These are phyloP conservation scores for Cylas formicarius DNA, from an alignment of 1,140 invertebrate genomes.

Conservation along the genomic window DNA sequence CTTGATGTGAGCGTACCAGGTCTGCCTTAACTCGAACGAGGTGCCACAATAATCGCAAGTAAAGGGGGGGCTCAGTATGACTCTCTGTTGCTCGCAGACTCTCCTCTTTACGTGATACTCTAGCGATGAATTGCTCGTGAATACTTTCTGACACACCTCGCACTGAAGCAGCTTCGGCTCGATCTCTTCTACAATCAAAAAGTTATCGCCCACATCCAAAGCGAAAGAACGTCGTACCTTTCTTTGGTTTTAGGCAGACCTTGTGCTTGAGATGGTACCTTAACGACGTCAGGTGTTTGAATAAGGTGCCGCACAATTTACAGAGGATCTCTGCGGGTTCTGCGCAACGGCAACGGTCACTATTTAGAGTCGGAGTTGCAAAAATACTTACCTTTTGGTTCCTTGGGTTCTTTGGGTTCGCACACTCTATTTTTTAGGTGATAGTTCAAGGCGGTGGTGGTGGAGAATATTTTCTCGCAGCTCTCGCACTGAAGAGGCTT, in stretches of 20 bases:
- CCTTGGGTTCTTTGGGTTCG: constrained; percentile 3
- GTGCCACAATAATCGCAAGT: constrained; percentile 17
- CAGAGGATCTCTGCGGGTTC: constrained; percentile 2
- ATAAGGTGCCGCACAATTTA: constrained; percentile 5
- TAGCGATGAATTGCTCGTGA: constrained; percentile 18
- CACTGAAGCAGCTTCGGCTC: constrained; percentile 12
- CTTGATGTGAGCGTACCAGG: constrained; percentile 19
- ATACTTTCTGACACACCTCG: constrained; percentile 9
- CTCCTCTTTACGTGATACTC: constrained; percentile 19
- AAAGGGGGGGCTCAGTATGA: constrained; percentile 11
- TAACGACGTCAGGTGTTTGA: constrained; percentile 9
- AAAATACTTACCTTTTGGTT: constrained; percentile 7
- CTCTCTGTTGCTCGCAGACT: constrained; percentile 15
- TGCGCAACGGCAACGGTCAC: background rate
- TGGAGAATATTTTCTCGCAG: constrained; percentile 17
- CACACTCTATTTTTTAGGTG: constrained; percentile 10
- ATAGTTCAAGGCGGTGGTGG: constrained; percentile 6
- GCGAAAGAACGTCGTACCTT: too few relatives aligned
- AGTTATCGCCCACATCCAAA: too few relatives aligned
- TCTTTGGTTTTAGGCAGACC: constrained; percentile 11
- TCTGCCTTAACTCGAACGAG: constrained; percentile 17
- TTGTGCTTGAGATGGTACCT: constrained; percentile 9
- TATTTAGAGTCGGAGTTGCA: background rate
- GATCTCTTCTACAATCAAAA: constrained; percentile 1
- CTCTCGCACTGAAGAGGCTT: constrained; percentile 17